These are phyloP conservation scores for Rotaria sp. DNA, from an alignment of 2,888 invertebrate genomes.

Conservation along the genomic window DNA sequence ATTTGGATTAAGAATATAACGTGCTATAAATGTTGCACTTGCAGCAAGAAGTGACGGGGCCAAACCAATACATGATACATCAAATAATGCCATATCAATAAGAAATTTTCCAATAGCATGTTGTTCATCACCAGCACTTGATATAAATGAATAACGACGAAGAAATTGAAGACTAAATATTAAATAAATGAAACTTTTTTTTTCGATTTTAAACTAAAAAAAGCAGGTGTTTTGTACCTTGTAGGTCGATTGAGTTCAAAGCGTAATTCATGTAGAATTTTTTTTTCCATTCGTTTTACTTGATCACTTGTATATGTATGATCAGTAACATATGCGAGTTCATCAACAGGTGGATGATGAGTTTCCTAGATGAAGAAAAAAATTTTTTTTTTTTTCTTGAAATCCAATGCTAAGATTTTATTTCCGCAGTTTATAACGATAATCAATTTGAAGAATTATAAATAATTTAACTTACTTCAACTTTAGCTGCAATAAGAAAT, in stretches of 20 bases:
- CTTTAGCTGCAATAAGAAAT: not conserved
- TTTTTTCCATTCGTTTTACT: not conserved
- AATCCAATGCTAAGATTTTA: not conserved
- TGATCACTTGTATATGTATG: not conserved
- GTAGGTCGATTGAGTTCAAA: constrained; percentile 22
- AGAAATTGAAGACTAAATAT: constrained; percentile 19
- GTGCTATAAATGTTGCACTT: not conserved
- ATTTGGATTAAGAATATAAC: not conserved
- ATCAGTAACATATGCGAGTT: not conserved
- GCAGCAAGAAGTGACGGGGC: not conserved
- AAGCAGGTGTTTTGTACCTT: not conserved
- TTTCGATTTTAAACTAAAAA: not conserved
- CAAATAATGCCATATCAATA: constrained; percentile 18
- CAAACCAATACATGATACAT: not conserved
- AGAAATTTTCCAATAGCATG: constrained; percentile 23
- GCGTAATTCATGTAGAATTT: constrained; percentile 5
- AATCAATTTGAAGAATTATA: no score
- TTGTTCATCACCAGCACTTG: constrained; percentile 5
- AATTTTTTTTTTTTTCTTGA: no score
- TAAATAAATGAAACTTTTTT: not conserved
- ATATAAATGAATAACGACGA: constrained; percentile 14
- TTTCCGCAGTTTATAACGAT: no score
- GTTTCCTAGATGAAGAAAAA: not conserved
- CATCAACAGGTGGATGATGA: constrained; percentile 28
- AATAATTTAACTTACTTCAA: not conserved